phyloP scores from a whole-genome alignment of 23 tunicate genomes.

The Styela plicata region DNA sequence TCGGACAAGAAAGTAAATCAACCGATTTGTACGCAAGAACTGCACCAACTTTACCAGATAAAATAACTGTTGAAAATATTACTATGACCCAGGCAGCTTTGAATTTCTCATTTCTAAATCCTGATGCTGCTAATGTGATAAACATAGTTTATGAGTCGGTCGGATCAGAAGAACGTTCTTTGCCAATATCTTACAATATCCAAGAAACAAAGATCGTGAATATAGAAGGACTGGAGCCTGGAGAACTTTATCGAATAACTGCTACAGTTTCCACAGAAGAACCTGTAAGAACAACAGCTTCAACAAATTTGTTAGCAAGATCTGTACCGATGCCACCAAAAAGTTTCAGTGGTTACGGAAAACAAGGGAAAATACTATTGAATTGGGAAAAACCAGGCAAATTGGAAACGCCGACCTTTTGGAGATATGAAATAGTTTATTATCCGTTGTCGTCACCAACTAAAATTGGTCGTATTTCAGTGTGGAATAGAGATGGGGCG shows the following conservation, averaged over 20 bases:
- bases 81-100: not conserved
- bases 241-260: not conserved
- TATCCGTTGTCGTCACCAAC: not conserved
- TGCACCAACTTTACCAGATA: not conserved
- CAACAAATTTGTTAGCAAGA: not conserved
- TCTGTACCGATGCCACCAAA: slow-evolving; percentile 5
- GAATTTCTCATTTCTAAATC: not conserved
- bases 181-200: not conserved
- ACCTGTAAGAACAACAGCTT: not conserved
- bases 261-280: slow-evolving; percentile 17
- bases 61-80: not conserved
- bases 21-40: slow-evolving; percentile 22
- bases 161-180: not conserved
- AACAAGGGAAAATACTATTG: slow-evolving; percentile 16
- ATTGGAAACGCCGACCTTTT: not conserved
- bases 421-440: slow-evolving; percentile 20
- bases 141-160: not conserved
- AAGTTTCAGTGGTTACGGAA: not conserved
- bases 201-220: not conserved
- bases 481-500: slow-evolving; percentile 20
- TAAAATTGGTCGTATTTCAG: not conserved
- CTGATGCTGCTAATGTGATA: not conserved
- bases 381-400: slow-evolving; percentile 13
- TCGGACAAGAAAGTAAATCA: slow-evolving; percentile 11
- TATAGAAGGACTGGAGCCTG: slow-evolving; percentile 1